These are phyloP conservation scores for Tachycineta bicolor DNA, from an alignment of 2,113 vertebrate genomes.

Conservation along the genomic window DNA sequence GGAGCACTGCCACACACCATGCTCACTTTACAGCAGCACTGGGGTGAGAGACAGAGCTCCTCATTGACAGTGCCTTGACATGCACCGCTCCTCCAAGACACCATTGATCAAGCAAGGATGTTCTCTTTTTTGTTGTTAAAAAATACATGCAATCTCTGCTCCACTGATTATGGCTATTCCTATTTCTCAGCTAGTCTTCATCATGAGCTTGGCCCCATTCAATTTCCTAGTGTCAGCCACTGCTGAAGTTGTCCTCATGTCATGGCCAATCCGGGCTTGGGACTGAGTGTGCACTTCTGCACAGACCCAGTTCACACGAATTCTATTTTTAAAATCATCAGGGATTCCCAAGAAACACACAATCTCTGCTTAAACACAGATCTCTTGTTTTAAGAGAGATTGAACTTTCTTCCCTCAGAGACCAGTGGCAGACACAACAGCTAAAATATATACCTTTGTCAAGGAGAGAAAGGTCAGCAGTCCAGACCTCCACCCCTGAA, in stretches of 20 bases:
- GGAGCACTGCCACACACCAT: fast-evolving
- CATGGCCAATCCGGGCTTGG: not conserved
- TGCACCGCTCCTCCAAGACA: not conserved
- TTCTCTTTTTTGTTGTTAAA: not conserved
- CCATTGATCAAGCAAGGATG: not conserved
- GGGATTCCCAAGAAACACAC: not conserved
- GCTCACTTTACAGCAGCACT: not conserved
- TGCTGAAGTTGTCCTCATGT: not conserved
- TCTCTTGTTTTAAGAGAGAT: not conserved
- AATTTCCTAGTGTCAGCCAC: not conserved
- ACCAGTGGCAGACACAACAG: not conserved
- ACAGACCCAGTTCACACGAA: not conserved
- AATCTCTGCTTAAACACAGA: not conserved
- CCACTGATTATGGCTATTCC: not conserved
- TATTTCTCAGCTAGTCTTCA: not conserved
- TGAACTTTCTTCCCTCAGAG: not conserved
- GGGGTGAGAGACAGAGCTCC: not conserved
- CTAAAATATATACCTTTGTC: not conserved
- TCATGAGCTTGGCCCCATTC: not conserved
- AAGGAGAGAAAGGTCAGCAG: not conserved
- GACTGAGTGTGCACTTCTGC: not conserved
- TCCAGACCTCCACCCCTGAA: not conserved
- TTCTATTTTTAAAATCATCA: not conserved
- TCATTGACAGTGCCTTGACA: not conserved
- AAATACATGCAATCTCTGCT: not conserved